These are phyloP conservation scores for Liolophura sinensis DNA, from an alignment of 1,140 invertebrate species.

Conservation along the genomic window DNA sequence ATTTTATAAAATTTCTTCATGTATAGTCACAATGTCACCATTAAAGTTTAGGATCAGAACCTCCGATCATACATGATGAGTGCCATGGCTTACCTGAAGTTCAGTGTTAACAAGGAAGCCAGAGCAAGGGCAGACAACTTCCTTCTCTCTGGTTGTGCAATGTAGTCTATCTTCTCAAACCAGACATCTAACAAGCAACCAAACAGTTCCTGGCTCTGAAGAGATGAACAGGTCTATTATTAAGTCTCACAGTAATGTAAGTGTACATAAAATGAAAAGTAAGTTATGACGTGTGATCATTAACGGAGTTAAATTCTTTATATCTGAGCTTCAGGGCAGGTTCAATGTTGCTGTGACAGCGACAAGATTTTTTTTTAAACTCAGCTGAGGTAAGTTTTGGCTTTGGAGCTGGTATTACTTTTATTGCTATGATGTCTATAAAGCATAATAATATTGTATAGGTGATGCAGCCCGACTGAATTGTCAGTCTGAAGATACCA, in stretches of 20 bases:
- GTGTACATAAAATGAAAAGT: not conserved
- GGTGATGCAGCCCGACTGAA: too few relatives aligned
- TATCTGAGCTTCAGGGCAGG: too few relatives aligned
- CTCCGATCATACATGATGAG: not conserved
- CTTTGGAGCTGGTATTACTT: too few relatives aligned
- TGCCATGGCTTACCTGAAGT: constrained; percentile 48
- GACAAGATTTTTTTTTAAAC: too few relatives aligned
- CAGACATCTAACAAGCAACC: constrained; percentile 74
- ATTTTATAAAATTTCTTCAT: not conserved
- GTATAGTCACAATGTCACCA: not conserved
- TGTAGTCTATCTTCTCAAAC: constrained; percentile 77
- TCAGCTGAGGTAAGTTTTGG: too few relatives aligned
- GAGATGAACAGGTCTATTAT: constrained; percentile 58
- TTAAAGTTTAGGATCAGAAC: not conserved
- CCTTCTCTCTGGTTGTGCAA: constrained; percentile 76
- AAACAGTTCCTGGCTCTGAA: constrained; percentile 64
- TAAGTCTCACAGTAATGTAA: constrained; percentile 12
- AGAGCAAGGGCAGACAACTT: constrained; percentile 84
- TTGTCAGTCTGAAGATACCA: too few relatives aligned
- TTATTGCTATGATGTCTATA: too few relatives aligned
- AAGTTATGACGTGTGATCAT: too few relatives aligned
- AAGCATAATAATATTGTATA: too few relatives aligned
- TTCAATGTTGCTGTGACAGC: too few relatives aligned
- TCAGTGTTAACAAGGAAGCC: constrained; percentile 68
- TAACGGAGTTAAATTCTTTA: too few relatives aligned